Evolutionary conservation across 2,888 invertebrate species (phyloP), one percentile per base, ranked within the genome.

Genomic region (Folsomia manolachei): DNA sequence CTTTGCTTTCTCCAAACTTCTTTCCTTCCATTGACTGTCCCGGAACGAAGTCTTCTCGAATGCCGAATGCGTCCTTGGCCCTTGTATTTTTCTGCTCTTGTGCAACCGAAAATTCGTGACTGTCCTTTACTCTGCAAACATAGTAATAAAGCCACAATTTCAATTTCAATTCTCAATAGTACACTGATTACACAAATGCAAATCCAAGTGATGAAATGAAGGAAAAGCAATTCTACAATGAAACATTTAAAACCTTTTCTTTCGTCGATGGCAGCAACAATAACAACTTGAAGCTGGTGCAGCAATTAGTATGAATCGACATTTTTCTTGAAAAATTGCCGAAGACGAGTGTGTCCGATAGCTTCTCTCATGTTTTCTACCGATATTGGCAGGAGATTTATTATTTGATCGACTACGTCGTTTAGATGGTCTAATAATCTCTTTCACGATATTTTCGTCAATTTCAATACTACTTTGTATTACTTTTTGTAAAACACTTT

Each of bases 61-160:
- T 94, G 71, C 97, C 96, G 84, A 97, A 97, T 2, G 97, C 97
- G 84, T 94, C 93, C 70, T 95, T 90, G 75, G 97, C 87, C 71
- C 91, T 90, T 1, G 93, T 93, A 87, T 97, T 97, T 85, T 97
- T 97, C 85, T 94, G 93, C 82, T 94, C 93, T 84, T 96, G 96
- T 25, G 97, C 96, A 84, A 95, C 95, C 0, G 97, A 97, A 78
- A 95, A 90, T 84, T 96, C 94, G 86, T 98, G 97, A 63, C 95
- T 96, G 84, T 96, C 97, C 75, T 93, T 93, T 75, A 94, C 94
- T 85, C 95, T 95, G 86, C 39, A 71, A 2, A 70, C 9, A n/a
- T 68, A n/a, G 26, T 14, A 56, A 71, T 19, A 27, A 26, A n/a
- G 39, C n/a, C n/a, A n/a, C 26, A 27, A 7, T 19, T 27, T 19